Base-by-base conservation (phyloP, 2,113 vertebrate species). In the Gambusia affinis region DNA sequence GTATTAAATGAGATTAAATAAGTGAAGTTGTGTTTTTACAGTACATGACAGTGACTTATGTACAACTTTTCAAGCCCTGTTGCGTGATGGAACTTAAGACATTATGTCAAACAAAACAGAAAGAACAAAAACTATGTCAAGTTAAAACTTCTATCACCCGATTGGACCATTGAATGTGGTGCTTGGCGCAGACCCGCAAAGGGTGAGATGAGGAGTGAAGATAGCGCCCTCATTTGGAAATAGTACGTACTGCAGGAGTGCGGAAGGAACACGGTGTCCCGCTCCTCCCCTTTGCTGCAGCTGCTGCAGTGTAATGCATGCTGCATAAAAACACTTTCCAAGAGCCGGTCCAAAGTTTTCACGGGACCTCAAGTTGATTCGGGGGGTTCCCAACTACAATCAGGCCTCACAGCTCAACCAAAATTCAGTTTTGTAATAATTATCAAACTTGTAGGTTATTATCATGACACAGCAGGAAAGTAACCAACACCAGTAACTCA, bases 181-280 rank as follows among this genome's bases (percentile, higher is more conserved):
- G 30, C 14, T 57, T 17, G 63, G 29, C 30, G 61, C n/a, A 14
- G 8, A 47, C 30, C 22, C 27, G 31, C 57, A 37, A 17, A 51
- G 76, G 57, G n/a, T 39, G 65, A 42, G 22, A 28, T n/a, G 64
- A 22, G 35, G 24, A 63, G 73, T 29, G 68, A 24, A 44, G 22
- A 54, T 24, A 70, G 87, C 75, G 82, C 86, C 86, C 77, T 35
- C 89, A 67, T 30, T 42, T 72, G 84, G 86, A 64, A 22, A 19
- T 22, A n/a, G 39, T 62, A n/a, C 62, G 61, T 39, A 66, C 54
- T 90, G 81, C 86, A 88, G 28, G 67, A 73, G 72, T 82, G 74
- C 85, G 84, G 57, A 28, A 61, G 84, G 86, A 85, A 86, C 87
- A 87, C 37, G 0, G 70, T 85, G 86, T 88, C 78, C 86, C 73